These are phyloP conservation scores for Drosophila hydei DNA, from an alignment of 1,140 invertebrate genomes.

Conservation along the genomic window DNA sequence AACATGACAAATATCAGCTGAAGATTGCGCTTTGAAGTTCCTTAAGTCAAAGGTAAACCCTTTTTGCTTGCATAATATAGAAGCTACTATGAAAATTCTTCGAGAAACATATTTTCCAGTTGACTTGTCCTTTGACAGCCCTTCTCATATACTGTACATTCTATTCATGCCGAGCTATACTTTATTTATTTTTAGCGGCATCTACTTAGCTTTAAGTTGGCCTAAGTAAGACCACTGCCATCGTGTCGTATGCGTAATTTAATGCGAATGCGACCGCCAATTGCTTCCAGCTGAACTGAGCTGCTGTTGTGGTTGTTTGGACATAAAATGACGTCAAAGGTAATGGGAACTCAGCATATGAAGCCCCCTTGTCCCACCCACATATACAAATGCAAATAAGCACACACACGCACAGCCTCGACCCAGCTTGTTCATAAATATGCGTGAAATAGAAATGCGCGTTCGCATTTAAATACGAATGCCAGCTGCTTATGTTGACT, in stretches of 20 bases:
- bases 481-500: constrained; percentile 25
- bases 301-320: constrained; percentile 48
- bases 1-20: too few relatives aligned
- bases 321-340: constrained; percentile 73
- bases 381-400: constrained; percentile 17
- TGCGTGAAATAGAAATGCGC: constrained; percentile 30
- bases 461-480: constrained; percentile 46
- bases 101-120: too few relatives aligned
- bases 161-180: too few relatives aligned
- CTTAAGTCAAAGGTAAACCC: too few relatives aligned
- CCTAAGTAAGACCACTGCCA: constrained; percentile 2
- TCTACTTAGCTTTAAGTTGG: constrained; percentile 4
- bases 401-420: constrained; percentile 8
- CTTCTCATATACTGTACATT: too few relatives aligned
- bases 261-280: constrained; percentile 48
- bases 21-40: too few relatives aligned
- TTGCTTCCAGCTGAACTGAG: constrained; percentile 24
- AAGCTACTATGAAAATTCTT: too few relatives aligned
- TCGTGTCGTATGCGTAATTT: constrained; percentile 60
- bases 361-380: neutral
- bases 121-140: too few relatives aligned
- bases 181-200: neutral
- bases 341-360: constrained; percentile 30
- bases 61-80: too few relatives aligned
- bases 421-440: constrained; percentile 33